Percentiles rank a stretch among this genome's conserved stretches.
Evolutionary conservation across 2,797 vertebrate species (phyloP).

Genomic region (Myiothlypis coronata): DNA sequence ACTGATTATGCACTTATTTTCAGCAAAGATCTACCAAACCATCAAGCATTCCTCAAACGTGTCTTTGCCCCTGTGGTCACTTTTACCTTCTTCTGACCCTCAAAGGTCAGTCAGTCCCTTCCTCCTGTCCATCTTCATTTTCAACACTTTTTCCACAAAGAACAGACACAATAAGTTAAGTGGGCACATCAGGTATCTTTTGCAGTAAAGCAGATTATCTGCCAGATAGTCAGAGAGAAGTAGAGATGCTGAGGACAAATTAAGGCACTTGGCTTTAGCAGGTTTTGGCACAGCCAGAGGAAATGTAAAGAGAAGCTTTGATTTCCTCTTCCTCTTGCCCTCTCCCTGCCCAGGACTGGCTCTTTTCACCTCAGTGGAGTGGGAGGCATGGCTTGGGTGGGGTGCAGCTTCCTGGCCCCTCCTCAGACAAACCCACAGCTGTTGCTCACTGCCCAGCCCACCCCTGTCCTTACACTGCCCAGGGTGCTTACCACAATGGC

Average conservation of each 20-base stretch:
- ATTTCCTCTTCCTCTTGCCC: not conserved
- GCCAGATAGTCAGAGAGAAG: not conserved
- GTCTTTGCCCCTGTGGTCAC: not conserved
- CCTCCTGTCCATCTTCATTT: not conserved
- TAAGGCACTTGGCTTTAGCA: not conserved
- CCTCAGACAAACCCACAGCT: accelerated
- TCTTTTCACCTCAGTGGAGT: not conserved
- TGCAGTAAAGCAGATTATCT: not conserved
- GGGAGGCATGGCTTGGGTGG: not conserved
- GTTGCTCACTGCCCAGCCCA: accelerated
- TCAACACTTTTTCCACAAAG: not conserved
- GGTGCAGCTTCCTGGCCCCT: not conserved
- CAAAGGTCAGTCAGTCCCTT: not conserved
- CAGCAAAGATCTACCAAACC: not conserved
- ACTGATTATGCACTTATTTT: not conserved
- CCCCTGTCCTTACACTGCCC: not conserved
- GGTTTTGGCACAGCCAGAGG: not conserved
- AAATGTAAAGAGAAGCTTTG: not conserved
- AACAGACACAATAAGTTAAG: not conserved
- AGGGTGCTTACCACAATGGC: accelerated
- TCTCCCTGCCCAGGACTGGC: not conserved
- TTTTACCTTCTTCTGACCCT: not conserved
- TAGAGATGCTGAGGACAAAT: not conserved
- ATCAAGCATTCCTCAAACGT: not conserved
- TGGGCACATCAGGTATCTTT: not conserved